Conservation (phyloP, 2,888 invertebrate genomes). For the Dolichomitus sp. region DNA sequence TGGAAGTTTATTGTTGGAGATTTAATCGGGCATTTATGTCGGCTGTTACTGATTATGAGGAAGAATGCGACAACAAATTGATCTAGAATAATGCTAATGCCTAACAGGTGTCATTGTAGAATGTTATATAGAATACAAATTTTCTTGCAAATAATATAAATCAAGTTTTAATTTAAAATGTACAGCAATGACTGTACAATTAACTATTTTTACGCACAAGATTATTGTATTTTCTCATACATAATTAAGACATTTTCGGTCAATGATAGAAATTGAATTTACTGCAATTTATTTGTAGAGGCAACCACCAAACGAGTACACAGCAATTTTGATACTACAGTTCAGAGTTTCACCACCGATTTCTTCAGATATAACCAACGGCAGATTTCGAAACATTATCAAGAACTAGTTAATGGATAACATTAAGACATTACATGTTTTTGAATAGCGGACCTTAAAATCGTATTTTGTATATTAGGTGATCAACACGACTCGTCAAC, state of each 20-base stretch:
- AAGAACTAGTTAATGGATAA: not conserved
- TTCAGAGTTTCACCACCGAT: not conserved
- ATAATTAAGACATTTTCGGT: not conserved
- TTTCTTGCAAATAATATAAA: no score
- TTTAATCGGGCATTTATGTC: constrained; percentile 14
- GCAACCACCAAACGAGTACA: no score
- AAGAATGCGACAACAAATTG: not conserved
- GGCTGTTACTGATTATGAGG: not conserved
- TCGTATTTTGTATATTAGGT: not conserved
- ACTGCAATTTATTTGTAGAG: not conserved
- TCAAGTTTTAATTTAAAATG: no score
- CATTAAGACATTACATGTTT: not conserved
- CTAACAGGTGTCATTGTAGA: not conserved
- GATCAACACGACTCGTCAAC: constrained; percentile 27
- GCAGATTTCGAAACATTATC: not conserved
- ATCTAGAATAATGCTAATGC: not conserved
- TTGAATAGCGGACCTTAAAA: constrained; percentile 4
- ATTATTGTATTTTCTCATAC: no score
- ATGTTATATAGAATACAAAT: not conserved
- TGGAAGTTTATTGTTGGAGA: constrained; percentile 38
- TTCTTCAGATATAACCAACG: not conserved
- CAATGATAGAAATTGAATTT: not conserved
- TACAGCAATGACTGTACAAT: no score
- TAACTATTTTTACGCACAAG: no score
- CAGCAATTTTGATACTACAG: not conserved